Conservation (phyloP, 35 echinoderm and acorn worm species). For the Eucidaris tribuloides region DNA sequence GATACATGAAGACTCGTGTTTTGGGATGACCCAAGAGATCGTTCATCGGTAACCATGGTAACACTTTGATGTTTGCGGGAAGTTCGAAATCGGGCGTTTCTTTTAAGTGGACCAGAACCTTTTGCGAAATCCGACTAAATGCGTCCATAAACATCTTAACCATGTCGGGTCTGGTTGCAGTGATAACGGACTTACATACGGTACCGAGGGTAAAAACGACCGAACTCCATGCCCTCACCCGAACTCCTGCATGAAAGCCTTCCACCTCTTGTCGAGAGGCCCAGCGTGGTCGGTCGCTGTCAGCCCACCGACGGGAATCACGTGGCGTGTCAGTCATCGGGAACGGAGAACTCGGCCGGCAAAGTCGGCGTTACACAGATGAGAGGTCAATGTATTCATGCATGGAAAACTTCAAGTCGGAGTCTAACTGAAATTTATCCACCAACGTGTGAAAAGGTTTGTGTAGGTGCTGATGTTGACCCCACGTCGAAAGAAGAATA, state of each 20-base stretch:
- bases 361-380: constrained; percentile 48
- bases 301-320: constrained; percentile 60
- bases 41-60: constrained; percentile 71
- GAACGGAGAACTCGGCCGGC: constrained; percentile 47
- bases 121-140: constrained; percentile 31
- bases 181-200: not conserved
- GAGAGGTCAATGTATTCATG: not conserved
- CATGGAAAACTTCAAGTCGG: not conserved
- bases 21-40: constrained; percentile 58
- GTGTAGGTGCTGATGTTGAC: not conserved
- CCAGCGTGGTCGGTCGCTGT: constrained; percentile 25
- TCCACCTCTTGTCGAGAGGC: constrained; percentile 40
- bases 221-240: constrained; percentile 63
- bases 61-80: constrained; percentile 30
- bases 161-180: not conserved
- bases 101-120: constrained; percentile 53
- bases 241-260: constrained; percentile 68
- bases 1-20: constrained; percentile 15
- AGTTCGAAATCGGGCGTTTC: not conserved
- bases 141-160: constrained; percentile 34
- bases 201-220: constrained; percentile 59
- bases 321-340: constrained; percentile 63
- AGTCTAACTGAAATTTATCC: not conserved
- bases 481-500: not conserved
- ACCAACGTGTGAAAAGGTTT: not conserved